Evolutionary conservation across 37 sponge, comb jelly and placozoan genomes (phyloP).

Genomic region (Halichondria panicea): DNA sequence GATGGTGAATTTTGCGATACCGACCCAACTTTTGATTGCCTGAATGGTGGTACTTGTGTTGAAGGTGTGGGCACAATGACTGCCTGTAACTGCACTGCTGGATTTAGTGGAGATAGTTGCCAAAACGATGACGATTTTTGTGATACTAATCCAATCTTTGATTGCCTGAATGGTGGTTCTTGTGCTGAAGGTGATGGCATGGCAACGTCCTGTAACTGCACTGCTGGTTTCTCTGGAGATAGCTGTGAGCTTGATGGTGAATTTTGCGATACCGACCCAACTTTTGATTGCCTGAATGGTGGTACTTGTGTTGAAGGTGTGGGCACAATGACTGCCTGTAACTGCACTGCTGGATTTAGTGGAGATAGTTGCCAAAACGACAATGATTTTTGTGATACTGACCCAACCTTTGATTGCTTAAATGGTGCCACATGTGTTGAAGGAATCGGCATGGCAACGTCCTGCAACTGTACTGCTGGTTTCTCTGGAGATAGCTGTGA

Average conservation of each 20-base stretch:
- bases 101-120: constrained; percentile 56
- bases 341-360: constrained; percentile 26
- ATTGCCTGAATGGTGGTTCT: constrained; percentile 47
- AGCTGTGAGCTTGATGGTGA: not conserved
- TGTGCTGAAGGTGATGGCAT: constrained; percentile 36
- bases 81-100: constrained; percentile 38
- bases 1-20: constrained; percentile 15
- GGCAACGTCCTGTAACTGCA: constrained; percentile 22
- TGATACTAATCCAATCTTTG: not conserved
- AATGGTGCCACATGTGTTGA: constrained; percentile 69
- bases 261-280: constrained; percentile 4
- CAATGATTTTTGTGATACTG: not conserved
- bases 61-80: constrained; percentile 2
- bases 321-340: constrained; percentile 16
- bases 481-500: constrained; percentile 29
- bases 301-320: constrained; percentile 42
- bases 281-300: constrained; percentile 53
- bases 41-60: constrained; percentile 31
- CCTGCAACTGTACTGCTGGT: constrained; percentile 34
- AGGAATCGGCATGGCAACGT: constrained; percentile 25
- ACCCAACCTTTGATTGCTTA: constrained; percentile 1
- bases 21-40: constrained; percentile 21
- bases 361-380: constrained; percentile 24
- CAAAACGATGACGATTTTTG: constrained; percentile 27
- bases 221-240: constrained; percentile 3